phyloP scores from a whole-genome alignment of 2,888 invertebrate genomes.

The Tanytarsus gracilentus region DNA sequence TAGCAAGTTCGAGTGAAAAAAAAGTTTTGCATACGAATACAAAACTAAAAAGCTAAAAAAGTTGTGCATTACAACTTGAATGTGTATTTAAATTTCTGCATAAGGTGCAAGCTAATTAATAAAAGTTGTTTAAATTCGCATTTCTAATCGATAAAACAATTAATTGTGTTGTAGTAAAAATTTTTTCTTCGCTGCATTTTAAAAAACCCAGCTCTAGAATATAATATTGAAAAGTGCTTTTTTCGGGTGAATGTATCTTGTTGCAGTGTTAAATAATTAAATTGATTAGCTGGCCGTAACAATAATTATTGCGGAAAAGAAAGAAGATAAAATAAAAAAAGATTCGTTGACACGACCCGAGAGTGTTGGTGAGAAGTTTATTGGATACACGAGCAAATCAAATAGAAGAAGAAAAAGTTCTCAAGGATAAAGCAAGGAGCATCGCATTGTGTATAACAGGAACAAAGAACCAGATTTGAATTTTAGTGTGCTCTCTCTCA shows the following conservation, averaged over 20 bases:
- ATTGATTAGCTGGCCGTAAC: not conserved
- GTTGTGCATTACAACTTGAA: not conserved
- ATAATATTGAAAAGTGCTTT: not conserved
- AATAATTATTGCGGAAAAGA: too few relatives aligned
- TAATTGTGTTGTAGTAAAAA: not conserved
- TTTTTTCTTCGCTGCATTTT: not conserved
- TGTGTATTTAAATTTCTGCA: not conserved
- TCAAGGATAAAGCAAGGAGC: slow-evolving; percentile 4
- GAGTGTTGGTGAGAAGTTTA: not conserved
- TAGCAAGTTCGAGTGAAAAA: slow-evolving; percentile 1
- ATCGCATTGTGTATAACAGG: not conserved
- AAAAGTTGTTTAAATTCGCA: slow-evolving; percentile 9
- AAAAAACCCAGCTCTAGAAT: not conserved
- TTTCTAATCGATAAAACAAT: slow-evolving; percentile 21
- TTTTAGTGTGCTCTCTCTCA: not conserved
- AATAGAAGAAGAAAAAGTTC: slow-evolving; percentile 1
- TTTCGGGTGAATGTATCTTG: not conserved
- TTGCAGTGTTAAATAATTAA: too few relatives aligned
- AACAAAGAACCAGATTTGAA: not conserved
- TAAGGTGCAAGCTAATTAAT: too few relatives aligned
- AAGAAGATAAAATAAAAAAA: not conserved
- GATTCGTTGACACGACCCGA: not conserved
- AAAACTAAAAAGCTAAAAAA: not conserved
- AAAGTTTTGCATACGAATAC: slow-evolving; percentile 23
- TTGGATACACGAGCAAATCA: not conserved